phyloP scores from a whole-genome alignment of 1,140 invertebrate species.

The Heliconius eleuchia region DNA sequence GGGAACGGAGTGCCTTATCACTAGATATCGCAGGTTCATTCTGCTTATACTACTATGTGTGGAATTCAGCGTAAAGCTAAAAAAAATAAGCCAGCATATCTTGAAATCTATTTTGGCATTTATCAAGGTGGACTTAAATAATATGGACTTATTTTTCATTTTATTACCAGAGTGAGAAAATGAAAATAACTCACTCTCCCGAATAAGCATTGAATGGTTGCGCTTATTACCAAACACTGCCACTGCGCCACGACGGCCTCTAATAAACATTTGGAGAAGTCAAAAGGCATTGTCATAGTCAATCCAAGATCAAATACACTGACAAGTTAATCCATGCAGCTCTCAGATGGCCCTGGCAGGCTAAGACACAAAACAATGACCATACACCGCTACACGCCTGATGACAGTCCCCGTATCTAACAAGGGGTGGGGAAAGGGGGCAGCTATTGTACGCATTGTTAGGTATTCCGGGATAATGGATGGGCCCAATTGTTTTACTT shows the following conservation, averaged over 20 bases:
- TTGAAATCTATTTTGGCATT: too few species aligned
- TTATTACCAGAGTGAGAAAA: too few species aligned
- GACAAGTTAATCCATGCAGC: constrained; percentile 12
- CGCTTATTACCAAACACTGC: not conserved
- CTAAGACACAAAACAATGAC: constrained; percentile 24
- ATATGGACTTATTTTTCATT: not conserved
- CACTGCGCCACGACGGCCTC: not conserved
- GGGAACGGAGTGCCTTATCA: too few species aligned
- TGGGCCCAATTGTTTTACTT: constrained; percentile 29
- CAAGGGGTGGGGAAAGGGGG: constrained; percentile 7
- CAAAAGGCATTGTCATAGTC: not conserved
- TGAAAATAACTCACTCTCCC: too few species aligned
- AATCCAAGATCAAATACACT: constrained; percentile 2
- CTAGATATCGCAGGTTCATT: too few species aligned
- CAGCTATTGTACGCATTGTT: constrained; percentile 26
- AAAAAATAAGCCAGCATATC: too few species aligned
- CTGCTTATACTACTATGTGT: too few species aligned
- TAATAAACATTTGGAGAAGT: not conserved
- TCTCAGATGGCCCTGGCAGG: constrained; percentile 16
- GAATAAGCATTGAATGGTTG: too few species aligned
- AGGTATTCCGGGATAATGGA: constrained; percentile 29
- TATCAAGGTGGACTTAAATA: not conserved
- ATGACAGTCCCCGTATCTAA: constrained; percentile 27
- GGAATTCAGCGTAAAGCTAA: too few species aligned
- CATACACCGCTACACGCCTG: constrained; percentile 18